A percentile compares a stretch with the other conserved stretches of the same genome.
phyloP scores from a whole-genome alignment of 2,113 vertebrate species.

The Equus przewalskii region DNA sequence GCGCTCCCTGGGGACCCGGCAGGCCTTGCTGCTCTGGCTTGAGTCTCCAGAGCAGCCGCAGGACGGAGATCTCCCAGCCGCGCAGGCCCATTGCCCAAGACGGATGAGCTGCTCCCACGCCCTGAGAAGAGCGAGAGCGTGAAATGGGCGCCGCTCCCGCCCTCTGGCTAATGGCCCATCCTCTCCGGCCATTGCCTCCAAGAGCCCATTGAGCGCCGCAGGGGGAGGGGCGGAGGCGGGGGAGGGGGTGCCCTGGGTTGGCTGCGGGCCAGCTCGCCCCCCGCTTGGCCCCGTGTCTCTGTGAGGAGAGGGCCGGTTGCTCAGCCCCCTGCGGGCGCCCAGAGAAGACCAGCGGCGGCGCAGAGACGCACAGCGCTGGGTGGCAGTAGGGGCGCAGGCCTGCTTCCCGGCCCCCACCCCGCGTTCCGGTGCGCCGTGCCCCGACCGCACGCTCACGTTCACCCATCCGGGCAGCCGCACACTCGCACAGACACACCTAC shows the following conservation, averaged over 20 bases:
- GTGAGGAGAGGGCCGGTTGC: not conserved
- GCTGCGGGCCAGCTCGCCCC: not conserved
- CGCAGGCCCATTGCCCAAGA: slow-evolving; percentile 12
- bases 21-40: not conserved
- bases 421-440: accelerated
- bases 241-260: not conserved
- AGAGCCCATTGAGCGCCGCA: not conserved
- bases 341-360: not conserved
- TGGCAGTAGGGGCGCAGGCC: not conserved
- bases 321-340: not conserved
- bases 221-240: not conserved
- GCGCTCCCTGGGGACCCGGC: accelerated
- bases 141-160: accelerated
- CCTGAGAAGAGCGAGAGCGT: not conserved
- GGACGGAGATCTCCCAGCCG: not conserved
- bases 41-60: not conserved
- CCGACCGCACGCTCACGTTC: not conserved
- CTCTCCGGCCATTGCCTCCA: slow-evolving; percentile 10
- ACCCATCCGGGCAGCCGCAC: not conserved
- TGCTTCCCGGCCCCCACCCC: not conserved
- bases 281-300: not conserved
- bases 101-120: not conserved
- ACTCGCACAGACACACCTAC: not conserved
- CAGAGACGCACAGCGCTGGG: not conserved
- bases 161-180: not conserved